A percentile compares a stretch with the other conserved stretches of the same genome.
Conservation (phyloP, 1,140 invertebrate genomes). For the Platyura marginata region DNA sequence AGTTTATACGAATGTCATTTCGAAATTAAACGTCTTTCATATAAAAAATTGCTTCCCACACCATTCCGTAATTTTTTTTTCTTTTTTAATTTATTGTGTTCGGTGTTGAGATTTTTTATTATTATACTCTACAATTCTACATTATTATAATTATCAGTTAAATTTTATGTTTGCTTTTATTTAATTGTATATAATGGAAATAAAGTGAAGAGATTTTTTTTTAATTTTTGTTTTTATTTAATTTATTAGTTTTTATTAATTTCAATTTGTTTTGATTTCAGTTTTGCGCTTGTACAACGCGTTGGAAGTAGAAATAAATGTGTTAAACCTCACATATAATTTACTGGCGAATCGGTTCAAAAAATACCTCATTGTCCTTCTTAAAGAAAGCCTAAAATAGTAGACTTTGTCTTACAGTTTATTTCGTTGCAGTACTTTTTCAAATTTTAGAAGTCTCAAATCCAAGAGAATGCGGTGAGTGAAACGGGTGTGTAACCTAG, state of each 20-base stretch:
- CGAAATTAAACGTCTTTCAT: conserved; percentile 17
- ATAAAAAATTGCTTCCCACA: conserved; percentile 26
- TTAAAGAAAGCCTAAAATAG: no score
- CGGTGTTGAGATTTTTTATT: not conserved
- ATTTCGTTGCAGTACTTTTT: no score
- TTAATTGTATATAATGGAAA: not conserved
- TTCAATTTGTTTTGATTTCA: no score
- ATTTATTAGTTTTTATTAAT: not conserved
- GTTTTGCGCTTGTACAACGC: no score
- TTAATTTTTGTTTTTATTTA: not conserved
- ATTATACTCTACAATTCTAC: not conserved
- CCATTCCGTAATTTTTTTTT: conserved; percentile 17
- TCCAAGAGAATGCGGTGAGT: no score
- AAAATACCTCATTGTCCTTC: no score
- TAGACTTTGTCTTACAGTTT: no score
- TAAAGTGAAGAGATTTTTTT: not conserved
- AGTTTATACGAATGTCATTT: not conserved
- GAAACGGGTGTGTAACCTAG: no score
- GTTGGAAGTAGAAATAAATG: no score
- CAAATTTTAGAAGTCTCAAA: no score
- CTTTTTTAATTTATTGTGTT: not conserved
- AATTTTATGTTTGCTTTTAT: not conserved
- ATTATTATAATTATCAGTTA: not conserved
- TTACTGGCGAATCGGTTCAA: no score
- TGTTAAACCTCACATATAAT: no score